Evolutionary conservation across 2,888 invertebrate genomes (phyloP), one percentile per base, ranked within the genome.

Genomic region (Ferdinandea cuprea): DNA sequence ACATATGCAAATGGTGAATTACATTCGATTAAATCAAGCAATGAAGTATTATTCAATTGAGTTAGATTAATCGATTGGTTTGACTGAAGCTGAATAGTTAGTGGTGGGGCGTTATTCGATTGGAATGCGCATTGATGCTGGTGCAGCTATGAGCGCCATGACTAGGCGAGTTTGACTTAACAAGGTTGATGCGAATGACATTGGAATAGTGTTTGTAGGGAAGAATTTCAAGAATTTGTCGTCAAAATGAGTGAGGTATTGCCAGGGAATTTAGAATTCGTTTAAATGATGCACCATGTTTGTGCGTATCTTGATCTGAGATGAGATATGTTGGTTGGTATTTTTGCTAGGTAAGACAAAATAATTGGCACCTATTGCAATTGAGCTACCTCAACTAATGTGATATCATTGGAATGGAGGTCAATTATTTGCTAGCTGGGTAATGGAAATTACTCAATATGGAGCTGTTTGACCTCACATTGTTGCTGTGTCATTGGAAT

Each of bases 31-130:
- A 61, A 42, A 72, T 77, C 81, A 19, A 21, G 44, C 19, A 63
- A 44, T 76, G 80, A 69, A 56, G 63, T 58, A 65, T 71, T 63
- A 66, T 81, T 81, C 81, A 81, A 77, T 81, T 81, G 77, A 72
- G 44, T 11, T 52, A 71, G 59, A 81, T 77, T 81, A 81, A 81
- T 78, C 72, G 77, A 72, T 81, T 46, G 71, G 52, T 66, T 81
- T n/a, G n/a, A n/a, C n/a, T n/a, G n/a, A n/a, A 42, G 58, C 17
- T 65, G 44, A 1, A 9, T 5, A 13, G 30, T 5, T 19, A 21
- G 2, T 52, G 52, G 46, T 21, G 21, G 21, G 35, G 40, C 17
- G 54, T 30, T 30, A 72, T 52, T 19, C 19, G 35, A 9, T 3
- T 63, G 74, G 66, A 68, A 73, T 79, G 72, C 21, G 35, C 11